A percentile compares a stretch with the other conserved stretches of the same genome.
Evolutionary conservation across 2,113 vertebrate genomes (phyloP).

Genomic region (Gymnobelideus leadbeateri): DNA sequence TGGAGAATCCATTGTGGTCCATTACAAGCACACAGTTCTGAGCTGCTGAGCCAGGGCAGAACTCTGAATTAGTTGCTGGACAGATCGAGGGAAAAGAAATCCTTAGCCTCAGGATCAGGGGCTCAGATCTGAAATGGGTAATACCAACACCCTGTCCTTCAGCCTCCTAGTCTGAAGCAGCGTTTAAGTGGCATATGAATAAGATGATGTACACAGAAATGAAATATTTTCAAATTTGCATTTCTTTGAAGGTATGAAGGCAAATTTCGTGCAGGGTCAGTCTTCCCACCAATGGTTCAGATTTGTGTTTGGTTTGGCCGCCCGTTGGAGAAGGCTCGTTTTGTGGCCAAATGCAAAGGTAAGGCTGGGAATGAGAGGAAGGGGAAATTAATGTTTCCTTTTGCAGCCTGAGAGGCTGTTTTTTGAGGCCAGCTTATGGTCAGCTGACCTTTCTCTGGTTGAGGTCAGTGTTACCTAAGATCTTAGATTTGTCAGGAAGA

Average conservation of each 20-base stretch:
- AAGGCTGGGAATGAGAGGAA: constrained; percentile 51
- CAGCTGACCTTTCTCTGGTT: neutral
- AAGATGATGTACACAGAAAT: neutral
- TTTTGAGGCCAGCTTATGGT: neutral
- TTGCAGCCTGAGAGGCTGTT: neutral
- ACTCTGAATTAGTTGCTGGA: neutral
- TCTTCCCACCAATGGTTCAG: constrained; percentile 90
- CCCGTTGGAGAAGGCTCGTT: constrained; percentile 92
- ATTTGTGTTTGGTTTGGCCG: constrained; percentile 91
- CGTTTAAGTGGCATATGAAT: too few relatives aligned
- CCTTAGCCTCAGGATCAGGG: neutral
- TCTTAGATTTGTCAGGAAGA: neutral
- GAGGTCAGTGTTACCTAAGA: neutral
- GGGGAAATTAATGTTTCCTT: neutral
- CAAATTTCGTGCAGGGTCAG: constrained; percentile 88
- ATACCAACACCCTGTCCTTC: neutral
- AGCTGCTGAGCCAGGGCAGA: neutral
- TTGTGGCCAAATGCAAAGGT: constrained; percentile 94
- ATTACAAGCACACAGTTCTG: neutral
- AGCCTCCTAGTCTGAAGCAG: neutral
- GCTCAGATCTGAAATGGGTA: neutral
- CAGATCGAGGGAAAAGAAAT: neutral
- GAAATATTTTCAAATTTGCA: constrained; percentile 24
- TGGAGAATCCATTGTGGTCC: neutral
- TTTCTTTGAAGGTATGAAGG: constrained; percentile 90